A percentile compares a stretch with the other conserved stretches of the same genome.
These are phyloP conservation scores for Lobophora halterata DNA, from an alignment of 2,888 invertebrate species.

Conservation along the genomic window DNA sequence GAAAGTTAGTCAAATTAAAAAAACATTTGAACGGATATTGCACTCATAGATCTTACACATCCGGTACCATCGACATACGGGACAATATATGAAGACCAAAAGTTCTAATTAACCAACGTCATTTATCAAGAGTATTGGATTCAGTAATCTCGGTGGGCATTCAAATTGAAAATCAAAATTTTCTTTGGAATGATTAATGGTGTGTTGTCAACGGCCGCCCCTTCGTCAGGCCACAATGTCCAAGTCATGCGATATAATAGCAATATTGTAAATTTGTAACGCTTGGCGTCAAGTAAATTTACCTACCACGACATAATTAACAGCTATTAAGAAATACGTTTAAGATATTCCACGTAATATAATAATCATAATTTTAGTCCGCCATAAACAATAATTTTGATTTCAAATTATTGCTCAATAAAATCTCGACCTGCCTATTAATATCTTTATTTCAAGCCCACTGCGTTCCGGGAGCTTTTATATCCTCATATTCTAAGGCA, in stretches of 20 bases:
- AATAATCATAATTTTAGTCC: constrained; percentile 31
- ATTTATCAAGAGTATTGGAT: constrained; percentile 66
- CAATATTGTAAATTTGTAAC: constrained; percentile 71
- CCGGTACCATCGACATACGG: constrained; percentile 35
- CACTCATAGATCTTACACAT: constrained; percentile 48
- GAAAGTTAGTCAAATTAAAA: constrained; percentile 51
- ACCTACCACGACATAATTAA: constrained; percentile 63
- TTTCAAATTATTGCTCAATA: constrained; percentile 32
- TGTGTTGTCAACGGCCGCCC: constrained; percentile 62
- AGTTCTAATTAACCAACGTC: constrained; percentile 58
- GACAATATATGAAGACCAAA: constrained; percentile 34
- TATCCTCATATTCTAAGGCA: constrained; percentile 14
- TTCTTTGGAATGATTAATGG: constrained; percentile 75
- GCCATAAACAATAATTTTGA: constrained; percentile 28
- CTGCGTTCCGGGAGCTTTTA: constrained; percentile 14
- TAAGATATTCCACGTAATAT: constrained; percentile 32
- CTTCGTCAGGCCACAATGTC: constrained; percentile 62
- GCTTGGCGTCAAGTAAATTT: constrained; percentile 67
- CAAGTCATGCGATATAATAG: constrained; percentile 75
- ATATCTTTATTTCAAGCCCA: constrained; percentile 11
- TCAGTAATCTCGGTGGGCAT: constrained; percentile 61
- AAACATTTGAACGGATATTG: constrained; percentile 55
- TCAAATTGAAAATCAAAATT: constrained; percentile 76
- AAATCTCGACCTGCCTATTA: constrained; percentile 18
- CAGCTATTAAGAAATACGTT: constrained; percentile 50